A percentile compares a stretch with the other conserved stretches of the same genome.
Conservation (phyloP, 2,113 vertebrate genomes). For the Paramormyrops kingsleyae region DNA sequence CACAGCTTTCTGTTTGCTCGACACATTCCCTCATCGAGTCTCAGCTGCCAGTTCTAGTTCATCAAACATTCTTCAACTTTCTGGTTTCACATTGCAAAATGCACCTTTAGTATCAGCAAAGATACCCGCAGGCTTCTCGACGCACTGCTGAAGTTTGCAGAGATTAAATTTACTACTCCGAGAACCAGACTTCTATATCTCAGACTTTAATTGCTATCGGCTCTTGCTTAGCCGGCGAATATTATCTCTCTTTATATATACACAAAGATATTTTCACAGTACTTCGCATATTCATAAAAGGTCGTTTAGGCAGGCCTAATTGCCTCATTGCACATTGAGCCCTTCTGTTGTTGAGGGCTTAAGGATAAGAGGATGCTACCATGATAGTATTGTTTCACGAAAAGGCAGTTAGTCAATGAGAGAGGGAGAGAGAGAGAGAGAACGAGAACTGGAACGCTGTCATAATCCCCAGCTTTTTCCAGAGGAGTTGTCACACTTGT, state of each 20-base stretch:
- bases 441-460: background rate
- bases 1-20: background rate
- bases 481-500: background rate
- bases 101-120: background rate
- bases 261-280: background rate
- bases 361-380: background rate
- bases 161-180: background rate
- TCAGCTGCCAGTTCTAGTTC: background rate
- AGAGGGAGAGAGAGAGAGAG: conserved; percentile 24
- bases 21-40: background rate
- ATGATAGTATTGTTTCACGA: background rate
- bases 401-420: background rate
- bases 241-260: background rate
- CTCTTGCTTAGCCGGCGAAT: background rate
- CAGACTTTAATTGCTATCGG: background rate
- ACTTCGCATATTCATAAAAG: background rate
- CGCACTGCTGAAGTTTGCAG: background rate
- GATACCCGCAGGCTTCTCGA: background rate
- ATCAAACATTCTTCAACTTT: background rate
- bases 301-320: conserved; percentile 25
- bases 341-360: conserved; percentile 36
- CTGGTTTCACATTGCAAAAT: background rate
- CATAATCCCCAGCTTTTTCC: background rate
- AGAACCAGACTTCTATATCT: background rate
- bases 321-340: conserved; percentile 49